Evolutionary conservation across 1,140 invertebrate genomes (phyloP), one percentile per base, ranked within the genome.

Genomic region (Drosophila neocordata): DNA sequence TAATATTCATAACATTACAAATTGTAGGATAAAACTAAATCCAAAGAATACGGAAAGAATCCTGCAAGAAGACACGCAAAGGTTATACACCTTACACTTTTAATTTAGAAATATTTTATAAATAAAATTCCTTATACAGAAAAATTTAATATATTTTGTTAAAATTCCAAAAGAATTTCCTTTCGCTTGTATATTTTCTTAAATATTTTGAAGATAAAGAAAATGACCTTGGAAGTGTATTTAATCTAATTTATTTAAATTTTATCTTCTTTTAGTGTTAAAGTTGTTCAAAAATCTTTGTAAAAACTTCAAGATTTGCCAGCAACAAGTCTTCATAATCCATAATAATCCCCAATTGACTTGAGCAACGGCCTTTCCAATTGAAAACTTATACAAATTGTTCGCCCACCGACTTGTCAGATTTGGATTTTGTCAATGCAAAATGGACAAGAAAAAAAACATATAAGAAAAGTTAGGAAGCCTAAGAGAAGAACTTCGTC

Each of bases 371-470:
- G 41, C 41, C 41, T 48, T 12, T 48, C 41, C 41, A 48, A 48
- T 48, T 48, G 41, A 48, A 48, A 48, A 48, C 41, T 48, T 48
- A 48, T 18, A 48, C 41, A 48, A 48, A 48, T 48, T 48, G 41
- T 48, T 48, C 41, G 41, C 41, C 41, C 41, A 48, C 41, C 41
- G 41, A 48, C 41, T 48, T 48, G 41, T 48, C 41, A 15, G 41
- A 20, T 48, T 48, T 48, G 41, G 41, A 48, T 48, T 48, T 48
- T 48, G 41, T 48, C 41, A 48, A 48, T 48, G 41, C 41, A 48
- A 48, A 48, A 48, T 15, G 41, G 9, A 18, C 41, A 18, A 18
- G 18, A 48, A 48, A 20, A 15, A 20, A 48, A 48, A 38, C n/a
- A n/a, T n/a, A n/a, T n/a, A n/a, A n/a, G n/a, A 38, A 38, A 38